phyloP scores from a whole-genome alignment of 2,888 invertebrate species.

The Tuberolachnus salignus region DNA sequence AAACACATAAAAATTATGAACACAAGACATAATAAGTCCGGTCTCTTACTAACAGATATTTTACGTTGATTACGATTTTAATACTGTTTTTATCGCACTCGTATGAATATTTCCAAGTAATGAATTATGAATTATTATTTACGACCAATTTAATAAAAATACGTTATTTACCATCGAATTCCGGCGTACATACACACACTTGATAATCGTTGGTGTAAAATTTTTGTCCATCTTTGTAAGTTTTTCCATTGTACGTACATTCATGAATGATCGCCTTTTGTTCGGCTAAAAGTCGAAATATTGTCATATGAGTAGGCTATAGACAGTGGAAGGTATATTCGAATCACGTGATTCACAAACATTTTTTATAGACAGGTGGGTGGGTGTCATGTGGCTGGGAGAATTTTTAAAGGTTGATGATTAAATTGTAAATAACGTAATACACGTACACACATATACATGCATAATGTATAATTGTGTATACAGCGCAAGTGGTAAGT shows the following conservation, averaged over 20 bases:
- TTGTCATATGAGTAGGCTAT: not conserved
- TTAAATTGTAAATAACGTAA: too few species aligned
- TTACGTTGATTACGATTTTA: not conserved
- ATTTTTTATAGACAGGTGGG: too few species aligned
- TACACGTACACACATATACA: too few species aligned
- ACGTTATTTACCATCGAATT: conserved; percentile 41
- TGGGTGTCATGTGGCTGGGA: too few species aligned
- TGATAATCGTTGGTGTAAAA: conserved; percentile 11
- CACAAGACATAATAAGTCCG: not conserved
- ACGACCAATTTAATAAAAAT: not conserved
- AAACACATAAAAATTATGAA: too few species aligned
- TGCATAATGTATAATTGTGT: too few species aligned
- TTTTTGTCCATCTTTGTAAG: conserved; percentile 40
- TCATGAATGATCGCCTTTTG: conserved; percentile 20
- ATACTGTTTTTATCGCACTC: not conserved
- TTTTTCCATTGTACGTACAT: conserved; percentile 7
- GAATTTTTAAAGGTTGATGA: too few species aligned
- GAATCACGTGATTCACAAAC: too few species aligned
- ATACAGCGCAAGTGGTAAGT: too few species aligned
- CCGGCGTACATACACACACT: conserved; percentile 25
- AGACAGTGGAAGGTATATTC: too few species aligned
- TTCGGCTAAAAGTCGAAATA: conserved; percentile 34
- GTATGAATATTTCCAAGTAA: too few species aligned
- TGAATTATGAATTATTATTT: too few species aligned
- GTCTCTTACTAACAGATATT: not conserved